phyloP scores from a whole-genome alignment of 2,113 vertebrate genomes.

The Tragelaphus buxtoni region DNA sequence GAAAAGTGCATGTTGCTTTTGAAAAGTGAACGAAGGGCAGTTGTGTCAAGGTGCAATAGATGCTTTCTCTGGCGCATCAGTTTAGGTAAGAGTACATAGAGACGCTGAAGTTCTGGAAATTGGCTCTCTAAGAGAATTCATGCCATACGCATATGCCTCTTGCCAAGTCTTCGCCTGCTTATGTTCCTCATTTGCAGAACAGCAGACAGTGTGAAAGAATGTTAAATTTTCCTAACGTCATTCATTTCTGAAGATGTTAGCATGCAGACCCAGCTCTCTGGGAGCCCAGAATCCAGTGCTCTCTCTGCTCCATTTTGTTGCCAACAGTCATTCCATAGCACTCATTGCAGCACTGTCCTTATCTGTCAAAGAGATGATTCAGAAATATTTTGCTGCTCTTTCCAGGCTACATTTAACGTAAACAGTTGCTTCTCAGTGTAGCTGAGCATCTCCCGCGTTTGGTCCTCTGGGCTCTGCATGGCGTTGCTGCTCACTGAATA shows the following conservation, averaged over 20 bases:
- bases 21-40: not conserved
- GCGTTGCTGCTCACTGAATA: not conserved
- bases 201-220: not conserved
- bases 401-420: not conserved
- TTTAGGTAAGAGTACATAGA: not conserved
- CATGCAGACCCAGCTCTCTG: not conserved
- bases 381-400: not conserved
- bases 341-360: not conserved
- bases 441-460: not conserved
- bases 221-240: not conserved
- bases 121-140: not conserved
- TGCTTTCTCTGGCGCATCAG: not conserved
- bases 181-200: not conserved
- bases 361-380: not conserved
- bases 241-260: not conserved
- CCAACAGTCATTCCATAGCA: not conserved
- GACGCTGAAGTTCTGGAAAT: not conserved
- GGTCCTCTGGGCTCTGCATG: not conserved
- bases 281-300: not conserved
- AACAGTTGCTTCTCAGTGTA: not conserved
- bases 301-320: not conserved
- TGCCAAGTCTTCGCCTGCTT: not conserved
- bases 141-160: not conserved
- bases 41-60: not conserved
- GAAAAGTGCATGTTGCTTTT: not conserved